phyloP scores from a whole-genome alignment of 2,113 vertebrate genomes.

The Hippocampus barbouri region DNA sequence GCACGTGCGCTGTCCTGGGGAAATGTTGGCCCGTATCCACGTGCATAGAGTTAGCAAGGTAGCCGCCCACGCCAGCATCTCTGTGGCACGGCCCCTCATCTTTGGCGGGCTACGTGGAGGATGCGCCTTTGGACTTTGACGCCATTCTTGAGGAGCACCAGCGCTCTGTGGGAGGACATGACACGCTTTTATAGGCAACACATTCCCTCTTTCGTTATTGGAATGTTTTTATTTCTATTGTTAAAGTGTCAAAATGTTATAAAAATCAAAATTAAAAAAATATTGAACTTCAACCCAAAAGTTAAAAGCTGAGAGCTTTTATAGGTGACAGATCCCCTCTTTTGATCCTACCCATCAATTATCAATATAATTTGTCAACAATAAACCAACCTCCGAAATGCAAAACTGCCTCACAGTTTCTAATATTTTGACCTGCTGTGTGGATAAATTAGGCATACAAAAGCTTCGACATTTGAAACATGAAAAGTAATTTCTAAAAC shows the following conservation, averaged over 20 bases:
- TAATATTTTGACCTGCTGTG: no score
- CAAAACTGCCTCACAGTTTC: background rate
- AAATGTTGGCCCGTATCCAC: slow-evolving; percentile 62
- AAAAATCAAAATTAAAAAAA: no score
- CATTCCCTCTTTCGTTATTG: background rate
- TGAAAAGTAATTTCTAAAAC: no score
- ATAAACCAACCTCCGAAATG: background rate
- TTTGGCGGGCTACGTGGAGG: slow-evolving; percentile 22
- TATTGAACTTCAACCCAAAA: no score
- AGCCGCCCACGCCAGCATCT: slow-evolving; percentile 67
- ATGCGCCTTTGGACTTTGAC: slow-evolving; percentile 14
- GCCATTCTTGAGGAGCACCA: slow-evolving; percentile 53
- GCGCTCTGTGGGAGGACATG: slow-evolving; percentile 38
- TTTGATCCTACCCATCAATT: background rate
- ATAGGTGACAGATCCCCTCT: slow-evolving; percentile 10
- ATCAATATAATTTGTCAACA: background rate
- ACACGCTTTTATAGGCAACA: slow-evolving; percentile 27
- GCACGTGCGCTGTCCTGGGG: slow-evolving; percentile 64
- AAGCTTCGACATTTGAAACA: no score
- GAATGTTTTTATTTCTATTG: background rate
- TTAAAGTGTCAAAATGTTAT: no score
- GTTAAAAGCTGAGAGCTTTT: slow-evolving; percentile 12
- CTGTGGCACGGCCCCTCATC: slow-evolving; percentile 48
- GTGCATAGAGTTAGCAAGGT: slow-evolving; percentile 61
- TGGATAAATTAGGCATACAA: no score